Evolutionary conservation across 2,113 vertebrate species (phyloP).

Genomic region (Crotalus helleri): DNA sequence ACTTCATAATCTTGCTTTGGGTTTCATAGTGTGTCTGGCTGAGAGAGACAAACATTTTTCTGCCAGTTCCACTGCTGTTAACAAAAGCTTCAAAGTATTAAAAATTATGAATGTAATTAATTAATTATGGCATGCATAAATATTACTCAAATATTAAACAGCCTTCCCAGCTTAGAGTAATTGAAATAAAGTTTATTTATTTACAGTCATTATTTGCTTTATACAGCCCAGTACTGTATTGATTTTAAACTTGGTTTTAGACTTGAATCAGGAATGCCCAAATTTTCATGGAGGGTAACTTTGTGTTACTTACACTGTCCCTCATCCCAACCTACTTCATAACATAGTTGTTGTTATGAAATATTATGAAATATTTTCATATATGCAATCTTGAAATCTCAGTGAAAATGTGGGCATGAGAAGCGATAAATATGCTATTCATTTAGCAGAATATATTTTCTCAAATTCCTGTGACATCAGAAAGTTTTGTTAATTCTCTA

Average conservation of each 20-base stretch:
- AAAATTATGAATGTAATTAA: constrained; percentile 47
- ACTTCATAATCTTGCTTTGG: constrained; percentile 61
- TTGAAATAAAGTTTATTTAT: constrained; percentile 36
- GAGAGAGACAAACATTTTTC: constrained; percentile 48
- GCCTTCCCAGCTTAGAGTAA: constrained; percentile 28
- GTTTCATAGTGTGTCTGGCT: constrained; percentile 56
- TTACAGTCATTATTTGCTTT: neutral
- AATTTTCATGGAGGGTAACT: neutral
- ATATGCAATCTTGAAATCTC: neutral
- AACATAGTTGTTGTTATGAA: neutral
- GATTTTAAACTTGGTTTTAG: neutral
- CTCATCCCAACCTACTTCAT: neutral
- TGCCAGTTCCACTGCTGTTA: constrained; percentile 53
- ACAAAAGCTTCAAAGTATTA: constrained; percentile 55
- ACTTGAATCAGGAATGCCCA: neutral
- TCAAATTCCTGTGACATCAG: neutral
- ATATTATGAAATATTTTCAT: neutral
- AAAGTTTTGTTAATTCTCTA: neutral
- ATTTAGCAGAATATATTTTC: neutral
- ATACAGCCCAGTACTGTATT: neutral
- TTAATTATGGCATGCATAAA: constrained; percentile 40
- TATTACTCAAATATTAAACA: constrained; percentile 41
- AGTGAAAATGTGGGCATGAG: neutral
- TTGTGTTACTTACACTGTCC: neutral
- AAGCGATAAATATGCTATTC: neutral